phyloP scores from a whole-genome alignment of 2,888 invertebrate species.

The Acanthosepion pharaonis region DNA sequence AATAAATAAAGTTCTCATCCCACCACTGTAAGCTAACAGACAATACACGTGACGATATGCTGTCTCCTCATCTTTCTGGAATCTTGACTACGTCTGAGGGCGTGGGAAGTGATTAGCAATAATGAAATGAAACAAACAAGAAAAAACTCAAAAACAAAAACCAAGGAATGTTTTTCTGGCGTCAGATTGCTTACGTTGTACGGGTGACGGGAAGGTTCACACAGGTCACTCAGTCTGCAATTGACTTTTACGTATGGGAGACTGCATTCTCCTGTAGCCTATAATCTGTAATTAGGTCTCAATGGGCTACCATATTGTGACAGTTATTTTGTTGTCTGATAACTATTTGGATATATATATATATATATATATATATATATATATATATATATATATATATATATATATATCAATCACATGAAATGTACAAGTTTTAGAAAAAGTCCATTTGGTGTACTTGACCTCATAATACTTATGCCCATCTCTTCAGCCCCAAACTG shows the following conservation, averaged over 20 bases:
- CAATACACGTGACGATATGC: not conserved
- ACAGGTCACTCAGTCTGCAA: slow-evolving; percentile 4
- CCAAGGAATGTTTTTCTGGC: not conserved
- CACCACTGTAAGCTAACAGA: not conserved
- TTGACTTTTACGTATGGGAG: not conserved
- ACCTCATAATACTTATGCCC: too few species aligned
- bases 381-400: too few species aligned
- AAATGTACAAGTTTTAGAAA: too few species aligned
- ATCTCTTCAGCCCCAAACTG: too few species aligned
- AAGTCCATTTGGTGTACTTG: too few species aligned
- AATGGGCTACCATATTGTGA: not conserved
- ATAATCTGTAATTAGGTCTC: not conserved
- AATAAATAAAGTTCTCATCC: not conserved
- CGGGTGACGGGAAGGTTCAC: not conserved
- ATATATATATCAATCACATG: too few species aligned
- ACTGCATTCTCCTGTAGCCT: not conserved
- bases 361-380: not conserved
- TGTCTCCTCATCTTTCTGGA: slow-evolving; percentile 16
- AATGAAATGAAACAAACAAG: not conserved
- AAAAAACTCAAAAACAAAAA: not conserved
- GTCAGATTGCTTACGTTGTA: not conserved
- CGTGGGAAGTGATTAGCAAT: not conserved
- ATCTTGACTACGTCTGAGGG: not conserved
- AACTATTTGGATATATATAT: not conserved
- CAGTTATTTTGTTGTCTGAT: not conserved